Conservation (phyloP, 2,113 vertebrate genomes). For the Lepisosteus oculatus region DNA sequence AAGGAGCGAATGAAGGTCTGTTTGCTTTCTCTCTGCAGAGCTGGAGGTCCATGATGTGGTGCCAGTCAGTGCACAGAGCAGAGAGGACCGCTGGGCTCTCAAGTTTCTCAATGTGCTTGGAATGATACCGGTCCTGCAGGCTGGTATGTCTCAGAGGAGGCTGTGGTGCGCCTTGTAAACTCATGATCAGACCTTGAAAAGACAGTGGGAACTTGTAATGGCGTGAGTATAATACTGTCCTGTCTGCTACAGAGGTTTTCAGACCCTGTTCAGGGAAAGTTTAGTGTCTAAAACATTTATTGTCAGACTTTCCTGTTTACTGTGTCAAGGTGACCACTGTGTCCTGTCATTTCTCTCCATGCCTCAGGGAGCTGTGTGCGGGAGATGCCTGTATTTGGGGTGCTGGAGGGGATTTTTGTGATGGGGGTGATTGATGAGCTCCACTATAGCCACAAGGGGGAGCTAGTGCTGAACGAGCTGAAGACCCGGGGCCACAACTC, state of each 20-base stretch:
- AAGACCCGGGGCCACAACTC: conserved; percentile 44
- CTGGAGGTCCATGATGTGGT: conserved; percentile 63
- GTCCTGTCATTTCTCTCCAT: not conserved
- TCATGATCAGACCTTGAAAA: too few species aligned
- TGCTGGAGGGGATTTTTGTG: conserved; percentile 60
- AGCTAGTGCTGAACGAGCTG: conserved; percentile 53
- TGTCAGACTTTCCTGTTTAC: too few species aligned
- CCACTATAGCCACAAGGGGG: conserved; percentile 53
- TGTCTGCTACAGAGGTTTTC: too few species aligned
- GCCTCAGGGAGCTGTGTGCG: conserved; percentile 47
- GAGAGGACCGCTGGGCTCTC: conserved; percentile 61
- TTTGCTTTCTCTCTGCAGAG: conserved; percentile 34
- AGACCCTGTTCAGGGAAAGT: too few species aligned
- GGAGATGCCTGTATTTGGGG: conserved; percentile 69
- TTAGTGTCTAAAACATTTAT: too few species aligned
- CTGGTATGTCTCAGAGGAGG: conserved; percentile 35
- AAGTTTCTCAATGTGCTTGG: conserved; percentile 59
- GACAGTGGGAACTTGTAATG: too few species aligned
- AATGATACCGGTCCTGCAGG: conserved; percentile 55
- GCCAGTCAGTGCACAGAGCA: conserved; percentile 33
- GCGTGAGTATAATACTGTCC: too few species aligned
- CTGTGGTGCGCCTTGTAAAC: too few species aligned
- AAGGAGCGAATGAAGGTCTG: too few species aligned
- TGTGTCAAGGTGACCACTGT: too few species aligned
- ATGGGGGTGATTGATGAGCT: conserved; percentile 65